Evolutionary conservation across 2,113 vertebrate genomes (phyloP).

Genomic region (Ameiurus melas): DNA sequence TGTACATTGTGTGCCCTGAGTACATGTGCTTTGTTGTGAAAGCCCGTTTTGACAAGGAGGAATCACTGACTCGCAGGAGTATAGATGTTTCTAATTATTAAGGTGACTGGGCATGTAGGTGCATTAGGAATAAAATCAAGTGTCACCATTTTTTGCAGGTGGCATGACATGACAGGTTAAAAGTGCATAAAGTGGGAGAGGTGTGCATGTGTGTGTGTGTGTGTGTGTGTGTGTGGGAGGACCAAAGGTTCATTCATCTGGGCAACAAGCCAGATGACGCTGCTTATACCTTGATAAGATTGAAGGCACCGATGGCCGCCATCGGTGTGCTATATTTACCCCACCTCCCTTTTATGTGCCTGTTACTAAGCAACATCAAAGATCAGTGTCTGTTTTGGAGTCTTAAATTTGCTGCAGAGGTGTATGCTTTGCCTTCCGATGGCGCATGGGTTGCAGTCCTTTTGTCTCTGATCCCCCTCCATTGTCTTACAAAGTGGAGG

Average conservation of each 20-base stretch:
- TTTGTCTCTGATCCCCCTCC: constrained; percentile 38
- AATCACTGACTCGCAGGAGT: neutral
- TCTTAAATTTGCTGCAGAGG: constrained; percentile 56
- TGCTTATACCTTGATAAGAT: constrained; percentile 54
- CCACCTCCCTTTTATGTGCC: constrained; percentile 58
- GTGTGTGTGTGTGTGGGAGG: neutral
- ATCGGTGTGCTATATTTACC: constrained; percentile 55
- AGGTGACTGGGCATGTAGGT: neutral
- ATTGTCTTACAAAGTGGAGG: constrained; percentile 24
- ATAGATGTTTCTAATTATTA: neutral
- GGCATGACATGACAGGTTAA: neutral
- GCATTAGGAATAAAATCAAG: neutral
- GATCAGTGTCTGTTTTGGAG: constrained; percentile 57
- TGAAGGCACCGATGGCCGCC: constrained; percentile 51
- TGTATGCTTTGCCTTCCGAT: constrained; percentile 46
- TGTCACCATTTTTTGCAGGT: neutral
- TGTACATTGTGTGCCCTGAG: neutral
- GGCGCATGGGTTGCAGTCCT: constrained; percentile 40
- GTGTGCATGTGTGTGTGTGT: neutral
- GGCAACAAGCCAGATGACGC: constrained; percentile 51
- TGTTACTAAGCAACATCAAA: constrained; percentile 56
- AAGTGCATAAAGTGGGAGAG: neutral
- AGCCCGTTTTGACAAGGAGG: neutral
- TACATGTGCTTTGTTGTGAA: neutral
- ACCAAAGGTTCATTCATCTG: constrained; percentile 49